A percentile compares a stretch with the other conserved stretches of the same genome.
phyloP scores from a whole-genome alignment of 2,797 vertebrate species.

The Darevskia mixta region DNA sequence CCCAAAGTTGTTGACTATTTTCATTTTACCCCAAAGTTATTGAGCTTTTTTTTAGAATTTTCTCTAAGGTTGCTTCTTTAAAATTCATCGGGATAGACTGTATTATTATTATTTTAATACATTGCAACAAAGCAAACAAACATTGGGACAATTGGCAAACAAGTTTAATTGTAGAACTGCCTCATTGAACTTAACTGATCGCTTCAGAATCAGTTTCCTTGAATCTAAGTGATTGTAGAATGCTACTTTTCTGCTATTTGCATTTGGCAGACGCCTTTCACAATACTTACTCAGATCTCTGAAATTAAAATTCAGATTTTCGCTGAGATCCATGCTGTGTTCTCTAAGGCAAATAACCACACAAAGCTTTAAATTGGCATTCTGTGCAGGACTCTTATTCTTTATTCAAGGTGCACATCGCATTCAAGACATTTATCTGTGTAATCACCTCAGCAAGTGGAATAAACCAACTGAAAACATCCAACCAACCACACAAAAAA shows the following conservation, averaged over 20 bases:
- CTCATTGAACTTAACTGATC: neutral
- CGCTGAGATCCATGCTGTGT: neutral
- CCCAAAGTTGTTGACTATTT: too few species aligned
- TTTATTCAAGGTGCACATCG: conserved; percentile 23
- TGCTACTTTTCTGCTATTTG: neutral
- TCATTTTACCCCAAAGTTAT: too few species aligned
- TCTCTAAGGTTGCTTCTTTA: too few species aligned
- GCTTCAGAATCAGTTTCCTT: neutral
- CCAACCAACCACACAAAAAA: conserved; percentile 16
- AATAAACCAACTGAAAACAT: conserved; percentile 35
- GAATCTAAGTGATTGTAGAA: neutral
- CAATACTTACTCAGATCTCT: neutral
- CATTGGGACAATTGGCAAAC: neutral
- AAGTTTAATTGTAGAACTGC: neutral
- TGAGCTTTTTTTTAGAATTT: too few species aligned
- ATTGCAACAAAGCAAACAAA: too few species aligned
- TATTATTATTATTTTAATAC: too few species aligned
- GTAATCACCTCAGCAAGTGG: conserved; percentile 27
- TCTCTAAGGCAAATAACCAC: neutral
- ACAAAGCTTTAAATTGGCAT: conserved; percentile 23
- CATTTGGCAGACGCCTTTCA: neutral
- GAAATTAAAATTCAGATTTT: neutral
- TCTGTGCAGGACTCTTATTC: conserved; percentile 22
- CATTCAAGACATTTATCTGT: conserved; percentile 39
- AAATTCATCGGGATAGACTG: too few species aligned